These are phyloP conservation scores for Drosophila funebris DNA, from an alignment of 1,140 invertebrate genomes.

Conservation along the genomic window DNA sequence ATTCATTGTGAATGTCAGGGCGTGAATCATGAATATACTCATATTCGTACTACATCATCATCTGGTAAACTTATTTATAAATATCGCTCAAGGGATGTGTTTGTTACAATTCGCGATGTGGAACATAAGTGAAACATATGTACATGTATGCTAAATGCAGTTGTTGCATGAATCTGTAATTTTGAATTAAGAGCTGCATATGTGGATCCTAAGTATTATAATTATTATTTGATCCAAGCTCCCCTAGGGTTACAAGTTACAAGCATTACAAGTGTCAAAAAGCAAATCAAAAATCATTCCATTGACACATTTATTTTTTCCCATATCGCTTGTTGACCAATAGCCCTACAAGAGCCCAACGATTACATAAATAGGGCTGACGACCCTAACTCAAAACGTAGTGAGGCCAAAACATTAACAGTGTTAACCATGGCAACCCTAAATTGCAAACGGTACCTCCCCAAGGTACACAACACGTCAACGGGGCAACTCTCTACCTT, in stretches of 20 bases:
- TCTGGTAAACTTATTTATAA: slow-evolving; percentile 14
- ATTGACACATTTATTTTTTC: slow-evolving; percentile 71
- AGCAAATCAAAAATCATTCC: slow-evolving; percentile 46
- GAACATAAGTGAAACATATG: neutral
- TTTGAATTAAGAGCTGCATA: neutral
- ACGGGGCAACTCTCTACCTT: slow-evolving; percentile 42
- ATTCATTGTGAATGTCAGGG: slow-evolving; percentile 26
- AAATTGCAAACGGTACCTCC: neutral
- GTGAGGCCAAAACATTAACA: slow-evolving; percentile 51
- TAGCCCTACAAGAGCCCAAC: slow-evolving; percentile 32
- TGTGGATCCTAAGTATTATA: slow-evolving; percentile 5
- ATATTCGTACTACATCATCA: slow-evolving; percentile 3
- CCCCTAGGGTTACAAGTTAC: neutral
- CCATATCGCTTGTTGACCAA: slow-evolving; percentile 53
- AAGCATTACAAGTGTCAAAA: slow-evolving; percentile 7
- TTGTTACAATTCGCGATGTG: neutral
- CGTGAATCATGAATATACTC: slow-evolving; percentile 3
- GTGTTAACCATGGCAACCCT: slow-evolving; percentile 52
- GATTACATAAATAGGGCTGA: slow-evolving; percentile 74
- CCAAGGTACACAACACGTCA: neutral
- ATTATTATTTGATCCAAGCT: no score
- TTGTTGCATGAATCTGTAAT: neutral
- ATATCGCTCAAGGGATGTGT: neutral
- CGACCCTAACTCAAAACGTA: slow-evolving; percentile 70
- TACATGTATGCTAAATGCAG: neutral